phyloP scores from a whole-genome alignment of 2,797 vertebrate species.

The Halcyon chelicuti region DNA sequence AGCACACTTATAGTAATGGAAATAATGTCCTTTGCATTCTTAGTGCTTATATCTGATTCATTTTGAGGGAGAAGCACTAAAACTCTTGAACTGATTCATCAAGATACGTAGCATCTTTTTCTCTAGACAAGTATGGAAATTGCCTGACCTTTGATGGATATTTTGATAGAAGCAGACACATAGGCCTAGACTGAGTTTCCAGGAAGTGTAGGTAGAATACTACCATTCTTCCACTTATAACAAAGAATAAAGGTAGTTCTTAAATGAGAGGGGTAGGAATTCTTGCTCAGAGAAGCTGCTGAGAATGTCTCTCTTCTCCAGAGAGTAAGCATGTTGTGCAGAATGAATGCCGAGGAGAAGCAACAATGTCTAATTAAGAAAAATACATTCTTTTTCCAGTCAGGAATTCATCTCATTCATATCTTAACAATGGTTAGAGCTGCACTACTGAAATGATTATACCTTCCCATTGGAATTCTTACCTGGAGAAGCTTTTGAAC shows the following conservation, averaged over 20 bases:
- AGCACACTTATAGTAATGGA: not conserved
- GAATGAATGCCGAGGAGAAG: not conserved
- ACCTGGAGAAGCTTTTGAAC: not conserved
- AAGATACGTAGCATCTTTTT: constrained; percentile 14
- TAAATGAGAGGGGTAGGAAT: not conserved
- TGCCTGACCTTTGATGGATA: constrained; percentile 73
- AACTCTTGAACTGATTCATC: constrained; percentile 32
- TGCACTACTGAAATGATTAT: not conserved
- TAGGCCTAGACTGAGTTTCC: constrained; percentile 38
- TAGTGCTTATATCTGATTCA: not conserved
- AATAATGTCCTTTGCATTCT: not conserved
- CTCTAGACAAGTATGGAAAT: constrained; percentile 64
- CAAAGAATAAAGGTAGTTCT: not conserved
- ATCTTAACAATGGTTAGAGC: not conserved
- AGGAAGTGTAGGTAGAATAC: constrained; percentile 64
- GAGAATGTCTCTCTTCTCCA: not conserved
- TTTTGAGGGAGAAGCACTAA: constrained; percentile 39
- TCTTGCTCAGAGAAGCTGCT: not conserved
- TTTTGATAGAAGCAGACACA: constrained; percentile 63
- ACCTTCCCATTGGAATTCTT: not conserved
- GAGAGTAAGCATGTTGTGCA: not conserved
- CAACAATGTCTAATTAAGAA: not conserved
- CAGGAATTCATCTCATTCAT: not conserved
- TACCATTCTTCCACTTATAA: not conserved
- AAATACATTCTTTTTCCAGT: not conserved